Evolutionary conservation across 2,113 vertebrate genomes (phyloP), one percentile per base, ranked within the genome.

Genomic region (Calidris pygmaea): DNA sequence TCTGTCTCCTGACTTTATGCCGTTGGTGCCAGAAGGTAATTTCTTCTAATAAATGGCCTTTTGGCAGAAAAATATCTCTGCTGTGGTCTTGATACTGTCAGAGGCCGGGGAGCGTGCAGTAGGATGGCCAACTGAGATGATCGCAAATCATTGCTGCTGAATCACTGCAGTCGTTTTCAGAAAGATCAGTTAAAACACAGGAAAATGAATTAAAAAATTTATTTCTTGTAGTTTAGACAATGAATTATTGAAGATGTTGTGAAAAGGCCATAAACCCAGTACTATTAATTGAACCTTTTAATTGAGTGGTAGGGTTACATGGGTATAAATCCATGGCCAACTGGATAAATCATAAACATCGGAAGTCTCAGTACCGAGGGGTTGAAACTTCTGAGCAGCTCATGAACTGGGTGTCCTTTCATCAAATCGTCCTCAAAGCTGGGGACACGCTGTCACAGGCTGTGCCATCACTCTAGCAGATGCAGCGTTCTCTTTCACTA

Each of bases 361-460:
- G 56, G 59, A 71, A 89, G 23, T 58, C 37, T 89, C 45, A 34
- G 45, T 41, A 23, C 6, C 16, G 41, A 39, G 74, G 48, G 60
- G 14, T 48, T 60, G 77, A 65, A 58, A 50, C 43, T 34, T 35
- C 6, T 30, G 77, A 81, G 87, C 80, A 75, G 58, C 72, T 79
- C 9, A 3, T 68, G 48, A 43, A 0, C 30, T 23, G 70, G 32
- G 18, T 39, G 59, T 72, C 53, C 45, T 67, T 11, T 3, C 34
- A 34, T 26, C 41, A 37, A 17, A 45, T 47, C 18, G 3, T 8
- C 7, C 81, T 72, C 76, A 2, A 3, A 16, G 72, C 19, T 14
- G 2, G 12, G 56, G 47, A 29, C 65, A 10, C 0, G 3, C 26
- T 70, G 56, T 47, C 6, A 1, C 3, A 39, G 74, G 80, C 74